A percentile compares a stretch with the other conserved stretches of the same genome.
phyloP scores from a whole-genome alignment of 37 sponge, comb jelly and placozoan genomes.

The Ianthella basta region DNA sequence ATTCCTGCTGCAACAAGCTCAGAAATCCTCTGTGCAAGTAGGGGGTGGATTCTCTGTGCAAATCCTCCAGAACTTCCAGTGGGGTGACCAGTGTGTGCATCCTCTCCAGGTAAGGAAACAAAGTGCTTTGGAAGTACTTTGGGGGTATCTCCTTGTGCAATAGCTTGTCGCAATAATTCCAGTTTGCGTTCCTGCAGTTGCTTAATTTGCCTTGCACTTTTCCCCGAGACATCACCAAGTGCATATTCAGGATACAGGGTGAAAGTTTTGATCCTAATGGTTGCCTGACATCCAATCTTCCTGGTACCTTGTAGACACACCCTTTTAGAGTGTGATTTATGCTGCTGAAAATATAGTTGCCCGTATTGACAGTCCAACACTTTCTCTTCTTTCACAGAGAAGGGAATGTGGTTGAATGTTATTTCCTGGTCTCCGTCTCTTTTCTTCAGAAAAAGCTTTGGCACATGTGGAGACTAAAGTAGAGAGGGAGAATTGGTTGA shows the following conservation, averaged over 20 bases:
- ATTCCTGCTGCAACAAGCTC: slow-evolving; percentile 32
- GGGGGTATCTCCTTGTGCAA: not conserved
- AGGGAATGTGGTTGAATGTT: slow-evolving; percentile 32
- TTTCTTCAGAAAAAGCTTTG: slow-evolving; percentile 19
- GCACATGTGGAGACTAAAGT: not conserved
- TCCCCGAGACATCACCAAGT: not conserved
- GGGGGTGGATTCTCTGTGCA: slow-evolving; percentile 36
- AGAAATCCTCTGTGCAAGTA: slow-evolving; percentile 23
- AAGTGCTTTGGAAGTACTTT: slow-evolving; percentile 3
- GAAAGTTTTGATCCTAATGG: not conserved
- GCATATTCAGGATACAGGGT: slow-evolving; percentile 16
- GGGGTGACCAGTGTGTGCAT: slow-evolving; percentile 33
- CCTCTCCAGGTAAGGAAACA: slow-evolving; percentile 34
- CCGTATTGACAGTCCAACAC: slow-evolving; percentile 35
- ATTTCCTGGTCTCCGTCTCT: not conserved
- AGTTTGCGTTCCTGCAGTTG: not conserved
- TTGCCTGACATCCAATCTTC: slow-evolving; percentile 35
- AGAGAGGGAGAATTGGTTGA: too few relatives aligned
- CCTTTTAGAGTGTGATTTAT: not conserved
- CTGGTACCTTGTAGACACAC: slow-evolving; percentile 20
- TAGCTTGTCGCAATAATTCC: not conserved
- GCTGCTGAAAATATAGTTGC: not conserved
- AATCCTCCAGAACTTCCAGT: slow-evolving; percentile 7
- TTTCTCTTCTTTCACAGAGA: not conserved
- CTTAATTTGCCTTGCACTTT: not conserved